Evolutionary conservation across 2,113 vertebrate species (phyloP).

Genomic region (Zosterops borbonicus): DNA sequence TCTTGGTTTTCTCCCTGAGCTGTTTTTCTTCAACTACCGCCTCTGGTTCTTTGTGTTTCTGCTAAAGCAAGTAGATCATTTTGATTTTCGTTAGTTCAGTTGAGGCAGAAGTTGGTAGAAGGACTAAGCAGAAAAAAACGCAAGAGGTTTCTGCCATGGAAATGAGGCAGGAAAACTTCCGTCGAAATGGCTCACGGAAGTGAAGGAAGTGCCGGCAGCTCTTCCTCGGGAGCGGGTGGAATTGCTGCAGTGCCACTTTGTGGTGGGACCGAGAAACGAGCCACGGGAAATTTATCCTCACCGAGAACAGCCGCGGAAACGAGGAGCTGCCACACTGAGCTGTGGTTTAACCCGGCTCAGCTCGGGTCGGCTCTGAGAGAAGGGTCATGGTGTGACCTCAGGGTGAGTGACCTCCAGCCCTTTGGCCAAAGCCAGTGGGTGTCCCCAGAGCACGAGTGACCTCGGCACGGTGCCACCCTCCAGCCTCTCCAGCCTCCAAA

Average conservation of each 20-base stretch:
- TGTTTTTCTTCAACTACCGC: not conserved
- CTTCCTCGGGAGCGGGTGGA: not conserved
- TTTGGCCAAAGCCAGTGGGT: not conserved
- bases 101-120: not conserved
- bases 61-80: not conserved
- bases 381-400: not conserved
- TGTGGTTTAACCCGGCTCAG: not conserved
- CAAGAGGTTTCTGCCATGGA: not conserved
- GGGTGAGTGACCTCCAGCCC: not conserved
- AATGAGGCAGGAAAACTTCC: not conserved
- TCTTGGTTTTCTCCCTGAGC: not conserved
- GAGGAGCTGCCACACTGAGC: not conserved
- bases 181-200: not conserved
- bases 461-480: no score
- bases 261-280: constrained; percentile 9
- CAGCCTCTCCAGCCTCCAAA: fast-evolving
- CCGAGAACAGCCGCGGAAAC: fast-evolving
- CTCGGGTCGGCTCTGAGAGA: not conserved
- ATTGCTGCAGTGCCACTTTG: constrained; percentile 58
- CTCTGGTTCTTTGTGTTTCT: not conserved
- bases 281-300: fast-evolving
- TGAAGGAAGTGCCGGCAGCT: not conserved
- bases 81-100: not conserved
- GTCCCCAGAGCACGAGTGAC: not conserved
- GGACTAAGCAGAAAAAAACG: not conserved